Evolutionary conservation across 2,888 invertebrate genomes (phyloP).

Genomic region (Eueremaeus valkanovi): DNA sequence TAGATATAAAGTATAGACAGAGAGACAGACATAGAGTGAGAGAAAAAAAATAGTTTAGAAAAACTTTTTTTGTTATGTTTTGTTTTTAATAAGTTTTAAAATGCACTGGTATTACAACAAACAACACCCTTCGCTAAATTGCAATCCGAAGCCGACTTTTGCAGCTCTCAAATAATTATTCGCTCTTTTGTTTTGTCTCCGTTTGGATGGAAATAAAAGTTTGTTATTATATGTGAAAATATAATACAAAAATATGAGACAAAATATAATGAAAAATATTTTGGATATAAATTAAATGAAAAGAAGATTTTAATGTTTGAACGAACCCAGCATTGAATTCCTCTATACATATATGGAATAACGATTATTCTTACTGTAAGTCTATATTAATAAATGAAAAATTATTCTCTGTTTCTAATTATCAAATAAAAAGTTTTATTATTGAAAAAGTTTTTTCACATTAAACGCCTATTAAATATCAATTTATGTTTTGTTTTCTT

Average conservation of each 20-base stretch:
- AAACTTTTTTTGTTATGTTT: slow-evolving; percentile 11
- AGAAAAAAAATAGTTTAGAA: not conserved
- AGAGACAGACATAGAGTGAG: too few relatives aligned
- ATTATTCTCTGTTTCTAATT: not conserved
- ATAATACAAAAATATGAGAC: not conserved
- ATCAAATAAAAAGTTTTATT: not conserved
- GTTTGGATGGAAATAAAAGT: too few relatives aligned
- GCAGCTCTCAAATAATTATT: not conserved
- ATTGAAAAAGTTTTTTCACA: too few relatives aligned
- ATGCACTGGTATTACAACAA: not conserved
- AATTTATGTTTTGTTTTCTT: not conserved
- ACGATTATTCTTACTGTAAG: not conserved
- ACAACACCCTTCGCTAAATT: not conserved
- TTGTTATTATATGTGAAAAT: not conserved
- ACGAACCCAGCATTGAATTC: too few relatives aligned
- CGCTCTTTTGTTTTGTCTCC: slow-evolving; percentile 7
- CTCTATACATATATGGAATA: not conserved
- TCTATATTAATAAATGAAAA: not conserved
- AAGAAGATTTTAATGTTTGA: too few relatives aligned
- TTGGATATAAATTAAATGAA: too few relatives aligned
- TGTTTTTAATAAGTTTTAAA: not conserved
- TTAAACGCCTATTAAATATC: not conserved
- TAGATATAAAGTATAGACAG: not conserved
- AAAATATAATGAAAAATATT: not conserved
- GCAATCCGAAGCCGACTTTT: not conserved